Evolutionary conservation across 2,797 vertebrate genomes (phyloP).

Genomic region (Girardinus metallicus): DNA sequence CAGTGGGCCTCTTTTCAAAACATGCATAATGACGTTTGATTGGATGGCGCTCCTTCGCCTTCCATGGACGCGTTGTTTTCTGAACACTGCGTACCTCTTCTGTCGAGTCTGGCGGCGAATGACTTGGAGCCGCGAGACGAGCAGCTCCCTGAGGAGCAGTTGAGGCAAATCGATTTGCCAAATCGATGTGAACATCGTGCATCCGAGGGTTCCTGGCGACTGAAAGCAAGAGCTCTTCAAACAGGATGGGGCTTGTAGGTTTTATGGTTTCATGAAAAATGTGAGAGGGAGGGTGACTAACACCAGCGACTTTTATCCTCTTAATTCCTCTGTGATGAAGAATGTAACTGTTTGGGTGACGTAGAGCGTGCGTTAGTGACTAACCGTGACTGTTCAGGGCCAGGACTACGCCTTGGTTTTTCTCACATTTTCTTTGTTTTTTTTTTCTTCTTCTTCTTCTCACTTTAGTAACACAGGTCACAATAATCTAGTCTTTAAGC

Average conservation of each 20-base stretch:
- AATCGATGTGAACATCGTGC: neutral
- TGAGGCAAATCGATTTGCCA: neutral
- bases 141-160: conserved; percentile 9
- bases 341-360: neutral
- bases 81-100: conserved; percentile 47
- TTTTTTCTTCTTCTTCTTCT: neutral
- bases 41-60: conserved; percentile 2
- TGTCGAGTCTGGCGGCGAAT: neutral
- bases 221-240: neutral
- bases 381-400: neutral
- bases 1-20: neutral
- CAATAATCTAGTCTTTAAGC: neutral
- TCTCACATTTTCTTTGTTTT: neutral
- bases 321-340: neutral
- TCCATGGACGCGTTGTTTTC: conserved; percentile 31
- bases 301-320: neutral
- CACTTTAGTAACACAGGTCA: neutral
- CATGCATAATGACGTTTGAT: conserved; percentile 4
- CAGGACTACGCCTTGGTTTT: neutral
- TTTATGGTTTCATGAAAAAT: neutral
- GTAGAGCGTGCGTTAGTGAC: neutral
- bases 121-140: conserved; percentile 6
- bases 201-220: neutral
- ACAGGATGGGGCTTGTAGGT: neutral
- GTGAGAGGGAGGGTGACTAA: neutral